phyloP scores from a whole-genome alignment of 2,113 vertebrate species.

The Mirza zaza region DNA sequence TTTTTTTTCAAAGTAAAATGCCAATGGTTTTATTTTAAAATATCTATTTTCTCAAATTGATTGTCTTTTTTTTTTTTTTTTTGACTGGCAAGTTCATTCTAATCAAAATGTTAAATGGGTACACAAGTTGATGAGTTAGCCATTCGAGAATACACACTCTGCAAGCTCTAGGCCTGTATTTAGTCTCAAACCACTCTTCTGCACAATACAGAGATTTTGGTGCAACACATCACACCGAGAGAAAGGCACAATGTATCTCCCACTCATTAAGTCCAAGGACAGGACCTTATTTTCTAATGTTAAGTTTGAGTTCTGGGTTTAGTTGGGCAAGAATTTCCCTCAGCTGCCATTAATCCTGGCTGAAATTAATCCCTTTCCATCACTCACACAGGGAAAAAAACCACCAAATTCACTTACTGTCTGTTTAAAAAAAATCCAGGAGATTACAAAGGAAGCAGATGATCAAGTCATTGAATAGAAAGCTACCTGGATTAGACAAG shows the following conservation, averaged over 20 bases:
- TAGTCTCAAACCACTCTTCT: not conserved
- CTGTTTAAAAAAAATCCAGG: conserved; percentile 29
- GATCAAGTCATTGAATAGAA: conserved; percentile 48
- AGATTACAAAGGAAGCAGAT: conserved; percentile 44
- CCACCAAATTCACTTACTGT: conserved; percentile 14
- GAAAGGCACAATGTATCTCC: conserved; percentile 53
- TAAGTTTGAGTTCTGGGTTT: conserved; percentile 30
- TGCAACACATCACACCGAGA: not conserved
- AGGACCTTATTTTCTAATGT: conserved; percentile 41
- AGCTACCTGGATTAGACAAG: conserved; percentile 56
- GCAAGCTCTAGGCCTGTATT: not conserved
- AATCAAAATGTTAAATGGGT: conserved; percentile 55
- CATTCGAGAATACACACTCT: not conserved
- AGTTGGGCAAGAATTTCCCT: conserved; percentile 47
- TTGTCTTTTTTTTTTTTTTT: conserved; percentile 49
- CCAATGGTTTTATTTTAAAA: conserved; percentile 71
- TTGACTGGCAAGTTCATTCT: conserved; percentile 31
- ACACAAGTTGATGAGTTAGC: conserved; percentile 4
- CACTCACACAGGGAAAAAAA: conserved; percentile 22
- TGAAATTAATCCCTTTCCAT: not conserved
- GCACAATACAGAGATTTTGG: not conserved
- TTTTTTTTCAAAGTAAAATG: conserved; percentile 54
- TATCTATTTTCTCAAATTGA: conserved; percentile 62
- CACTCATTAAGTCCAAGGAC: conserved; percentile 11
- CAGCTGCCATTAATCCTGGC: not conserved